phyloP scores from a whole-genome alignment of 2,888 invertebrate species.

The Apamea crenata region DNA sequence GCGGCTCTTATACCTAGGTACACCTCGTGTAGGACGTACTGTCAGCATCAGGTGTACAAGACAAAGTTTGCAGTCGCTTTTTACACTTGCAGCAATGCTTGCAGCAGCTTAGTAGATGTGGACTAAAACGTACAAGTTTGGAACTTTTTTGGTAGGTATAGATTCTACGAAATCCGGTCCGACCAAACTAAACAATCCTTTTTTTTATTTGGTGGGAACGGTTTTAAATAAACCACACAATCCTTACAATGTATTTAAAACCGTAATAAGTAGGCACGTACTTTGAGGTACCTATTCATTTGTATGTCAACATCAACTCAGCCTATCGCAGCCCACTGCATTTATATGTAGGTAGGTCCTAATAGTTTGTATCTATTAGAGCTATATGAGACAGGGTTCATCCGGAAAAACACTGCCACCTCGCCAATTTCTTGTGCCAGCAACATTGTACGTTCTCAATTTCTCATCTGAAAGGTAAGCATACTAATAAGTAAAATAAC shows the following conservation, averaged over 20 bases:
- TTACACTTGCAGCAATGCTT: not conserved
- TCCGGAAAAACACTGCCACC: not conserved
- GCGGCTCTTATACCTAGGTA: not conserved
- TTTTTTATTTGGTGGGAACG: too few species aligned
- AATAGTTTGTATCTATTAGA: not conserved
- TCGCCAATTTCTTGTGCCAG: not conserved
- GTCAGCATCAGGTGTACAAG: slow-evolving; percentile 24
- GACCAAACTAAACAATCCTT: not conserved
- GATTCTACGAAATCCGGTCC: not conserved
- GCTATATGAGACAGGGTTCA: not conserved
- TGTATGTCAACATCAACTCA: not conserved
- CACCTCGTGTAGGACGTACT: not conserved
- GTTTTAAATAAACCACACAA: too few species aligned
- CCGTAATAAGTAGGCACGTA: not conserved
- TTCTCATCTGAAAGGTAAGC: not conserved
- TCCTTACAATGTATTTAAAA: not conserved
- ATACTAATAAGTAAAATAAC: not conserved
- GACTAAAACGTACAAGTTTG: not conserved
- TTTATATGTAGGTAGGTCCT: not conserved
- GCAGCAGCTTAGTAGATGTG: not conserved
- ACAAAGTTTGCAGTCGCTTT: slow-evolving; percentile 12
- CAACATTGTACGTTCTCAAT: not conserved
- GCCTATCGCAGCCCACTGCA: not conserved
- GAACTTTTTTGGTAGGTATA: not conserved
- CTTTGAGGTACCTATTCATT: not conserved